Evolutionary conservation across 2,888 invertebrate genomes (phyloP).

Genomic region (Apamea crenata): DNA sequence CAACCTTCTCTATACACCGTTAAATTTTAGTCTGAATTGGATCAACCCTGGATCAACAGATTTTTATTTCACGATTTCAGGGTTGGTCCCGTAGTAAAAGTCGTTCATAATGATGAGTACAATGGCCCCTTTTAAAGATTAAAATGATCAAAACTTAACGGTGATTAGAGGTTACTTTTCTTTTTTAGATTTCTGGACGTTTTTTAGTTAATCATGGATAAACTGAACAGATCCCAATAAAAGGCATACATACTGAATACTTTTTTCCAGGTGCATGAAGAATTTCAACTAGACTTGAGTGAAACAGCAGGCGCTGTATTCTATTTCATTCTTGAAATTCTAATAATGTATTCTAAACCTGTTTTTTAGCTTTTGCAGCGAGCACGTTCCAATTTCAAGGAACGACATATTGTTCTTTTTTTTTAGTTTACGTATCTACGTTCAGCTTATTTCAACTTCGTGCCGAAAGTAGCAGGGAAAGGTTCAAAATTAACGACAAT

Average conservation of each 20-base stretch:
- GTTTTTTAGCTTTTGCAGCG: neutral
- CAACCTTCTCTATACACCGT: neutral
- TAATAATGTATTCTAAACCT: conserved; percentile 1
- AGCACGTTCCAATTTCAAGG: neutral
- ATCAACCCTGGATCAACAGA: too few species aligned
- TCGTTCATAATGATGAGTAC: too few species aligned
- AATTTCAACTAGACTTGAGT: neutral
- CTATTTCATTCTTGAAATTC: conserved; percentile 1
- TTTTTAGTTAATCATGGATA: neutral
- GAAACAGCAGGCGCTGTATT: neutral
- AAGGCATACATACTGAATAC: neutral
- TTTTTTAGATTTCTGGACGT: neutral
- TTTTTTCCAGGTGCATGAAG: neutral
- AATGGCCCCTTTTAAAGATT: too few species aligned
- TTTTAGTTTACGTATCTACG: neutral
- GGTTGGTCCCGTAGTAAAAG: too few species aligned
- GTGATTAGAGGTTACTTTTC: neutral
- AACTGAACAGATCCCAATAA: neutral
- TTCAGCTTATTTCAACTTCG: neutral
- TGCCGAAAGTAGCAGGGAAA: neutral
- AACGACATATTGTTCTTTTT: neutral
- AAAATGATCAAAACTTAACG: too few species aligned
- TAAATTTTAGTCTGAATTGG: too few species aligned
- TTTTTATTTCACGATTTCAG: too few species aligned
- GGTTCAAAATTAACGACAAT: conserved; percentile 32